Evolutionary conservation across 2,797 vertebrate genomes (phyloP).

Genomic region (Halcyon leucocephala): DNA sequence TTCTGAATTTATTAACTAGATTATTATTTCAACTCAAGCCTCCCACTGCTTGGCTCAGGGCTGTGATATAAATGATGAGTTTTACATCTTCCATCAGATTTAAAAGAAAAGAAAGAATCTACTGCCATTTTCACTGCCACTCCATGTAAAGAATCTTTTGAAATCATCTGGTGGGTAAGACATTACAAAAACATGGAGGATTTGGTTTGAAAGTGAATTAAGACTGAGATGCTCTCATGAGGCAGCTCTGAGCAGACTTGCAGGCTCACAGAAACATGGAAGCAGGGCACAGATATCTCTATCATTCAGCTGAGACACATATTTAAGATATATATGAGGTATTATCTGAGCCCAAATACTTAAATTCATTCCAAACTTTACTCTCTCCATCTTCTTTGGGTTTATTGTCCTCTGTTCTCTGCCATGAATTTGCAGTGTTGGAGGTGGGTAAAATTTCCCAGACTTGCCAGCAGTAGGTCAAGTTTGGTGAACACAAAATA

Average conservation of each 20-base stretch:
- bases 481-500: not conserved
- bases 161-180: not conserved
- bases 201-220: not conserved
- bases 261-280: not conserved
- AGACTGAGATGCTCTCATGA: not conserved
- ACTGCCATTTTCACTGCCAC: not conserved
- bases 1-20: not conserved
- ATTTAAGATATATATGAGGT: not conserved
- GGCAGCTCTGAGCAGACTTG: not conserved
- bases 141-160: not conserved
- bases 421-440: not conserved
- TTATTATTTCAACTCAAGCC: not conserved
- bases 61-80: not conserved
- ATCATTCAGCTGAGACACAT: accelerated
- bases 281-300: not conserved
- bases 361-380: not conserved
- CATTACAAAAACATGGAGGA: not conserved
- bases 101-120: not conserved
- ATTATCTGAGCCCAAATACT: not conserved
- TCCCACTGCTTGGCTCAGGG: not conserved
- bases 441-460: not conserved
- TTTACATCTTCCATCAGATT: not conserved
- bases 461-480: not conserved
- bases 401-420: not conserved
- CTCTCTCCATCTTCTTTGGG: not conserved